phyloP scores from a whole-genome alignment of 2,797 vertebrate genomes.

The Clarias fuscus region DNA sequence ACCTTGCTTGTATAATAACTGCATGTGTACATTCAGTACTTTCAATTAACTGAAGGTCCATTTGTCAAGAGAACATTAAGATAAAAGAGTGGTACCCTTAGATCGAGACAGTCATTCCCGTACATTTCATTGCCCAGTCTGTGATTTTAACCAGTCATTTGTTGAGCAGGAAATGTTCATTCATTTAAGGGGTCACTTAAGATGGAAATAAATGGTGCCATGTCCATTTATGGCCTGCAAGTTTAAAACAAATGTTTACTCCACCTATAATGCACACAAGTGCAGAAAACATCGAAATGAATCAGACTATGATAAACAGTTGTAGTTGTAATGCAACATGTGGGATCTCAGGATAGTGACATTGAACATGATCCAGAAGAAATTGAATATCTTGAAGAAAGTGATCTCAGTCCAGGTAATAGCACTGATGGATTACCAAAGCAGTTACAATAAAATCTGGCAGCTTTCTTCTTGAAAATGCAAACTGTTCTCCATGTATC shows the following conservation, averaged over 20 bases:
- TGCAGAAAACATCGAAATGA: constrained; percentile 14
- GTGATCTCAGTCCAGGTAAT: background rate
- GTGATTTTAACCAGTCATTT: constrained; percentile 19
- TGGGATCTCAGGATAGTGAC: background rate
- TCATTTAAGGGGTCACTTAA: constrained; percentile 27
- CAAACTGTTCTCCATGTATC: constrained; percentile 44
- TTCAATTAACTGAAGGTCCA: constrained; percentile 43
- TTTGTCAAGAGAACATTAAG: constrained; percentile 11
- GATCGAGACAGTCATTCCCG: background rate
- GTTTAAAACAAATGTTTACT: constrained; percentile 23
- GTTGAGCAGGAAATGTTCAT: constrained; percentile 12
- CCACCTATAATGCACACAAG: constrained; percentile 26
- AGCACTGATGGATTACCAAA: constrained; percentile 22
- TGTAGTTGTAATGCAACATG: background rate
- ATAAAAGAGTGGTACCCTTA: background rate
- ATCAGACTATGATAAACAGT: constrained; percentile 7
- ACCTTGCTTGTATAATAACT: constrained; percentile 27
- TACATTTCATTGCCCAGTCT: constrained; percentile 15
- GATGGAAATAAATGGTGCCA: background rate
- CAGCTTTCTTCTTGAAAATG: constrained; percentile 44
- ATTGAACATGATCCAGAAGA: too few species aligned
- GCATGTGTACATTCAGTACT: constrained; percentile 29
- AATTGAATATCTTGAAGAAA: background rate
- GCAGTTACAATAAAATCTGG: constrained; percentile 23
- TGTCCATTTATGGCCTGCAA: constrained; percentile 12